Percentiles rank a stretch among this genome's conserved stretches.
Evolutionary conservation across 2,797 vertebrate genomes (phyloP).

Genomic region (Eremophila alpestris): DNA sequence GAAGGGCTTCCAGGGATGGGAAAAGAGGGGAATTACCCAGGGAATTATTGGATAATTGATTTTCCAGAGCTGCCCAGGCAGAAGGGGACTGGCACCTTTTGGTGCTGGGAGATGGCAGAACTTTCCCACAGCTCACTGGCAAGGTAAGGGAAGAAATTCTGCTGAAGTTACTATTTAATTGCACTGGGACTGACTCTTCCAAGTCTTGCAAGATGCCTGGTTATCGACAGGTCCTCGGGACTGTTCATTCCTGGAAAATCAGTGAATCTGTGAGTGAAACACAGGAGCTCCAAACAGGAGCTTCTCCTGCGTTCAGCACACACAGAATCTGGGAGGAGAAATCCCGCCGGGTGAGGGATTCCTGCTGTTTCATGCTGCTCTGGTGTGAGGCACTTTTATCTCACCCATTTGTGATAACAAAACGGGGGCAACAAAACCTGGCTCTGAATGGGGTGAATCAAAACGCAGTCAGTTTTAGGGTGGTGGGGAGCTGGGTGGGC

Average conservation of each 20-base stretch:
- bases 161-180: not conserved
- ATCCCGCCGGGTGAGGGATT: not conserved
- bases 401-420: not conserved
- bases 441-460: too few species aligned
- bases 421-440: not conserved
- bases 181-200: not conserved
- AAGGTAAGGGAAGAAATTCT: not conserved
- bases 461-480: too few species aligned
- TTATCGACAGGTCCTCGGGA: not conserved
- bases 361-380: fast-evolving
- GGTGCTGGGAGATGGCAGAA: not conserved
- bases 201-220: not conserved
- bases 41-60: not conserved
- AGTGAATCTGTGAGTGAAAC: not conserved
- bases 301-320: not conserved
- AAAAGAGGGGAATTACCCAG: not conserved
- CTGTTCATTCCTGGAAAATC: not conserved
- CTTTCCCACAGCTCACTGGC: fast-evolving
- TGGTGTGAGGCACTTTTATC: not conserved
- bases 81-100: not conserved
- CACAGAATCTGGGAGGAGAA: fast-evolving
- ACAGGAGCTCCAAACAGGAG: fast-evolving
- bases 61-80: not conserved
- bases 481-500: fast-evolving
- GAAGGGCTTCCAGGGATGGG: not conserved